Conservation (phyloP, 1,140 invertebrate species). For the Apis mellifera region DNA sequence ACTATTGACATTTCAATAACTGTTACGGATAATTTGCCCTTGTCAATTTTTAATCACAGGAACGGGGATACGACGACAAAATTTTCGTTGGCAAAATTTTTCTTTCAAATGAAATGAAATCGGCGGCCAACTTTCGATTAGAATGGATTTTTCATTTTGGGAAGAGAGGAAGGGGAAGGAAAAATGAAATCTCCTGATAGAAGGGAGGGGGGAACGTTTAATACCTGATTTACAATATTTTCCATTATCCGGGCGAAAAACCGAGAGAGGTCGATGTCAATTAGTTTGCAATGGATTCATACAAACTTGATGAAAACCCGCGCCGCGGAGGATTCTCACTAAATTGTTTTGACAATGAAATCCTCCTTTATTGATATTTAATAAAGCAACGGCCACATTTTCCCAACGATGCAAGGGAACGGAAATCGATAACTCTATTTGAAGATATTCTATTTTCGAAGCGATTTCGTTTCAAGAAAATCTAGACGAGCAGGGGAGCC, state of each 20-base stretch:
- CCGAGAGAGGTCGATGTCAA: slow-evolving; percentile 5
- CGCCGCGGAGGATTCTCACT: neutral
- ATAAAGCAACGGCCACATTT: slow-evolving; percentile 3
- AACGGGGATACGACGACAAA: neutral
- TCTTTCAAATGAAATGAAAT: no score
- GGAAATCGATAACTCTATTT: neutral
- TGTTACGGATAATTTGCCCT: neutral
- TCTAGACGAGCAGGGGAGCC: no score
- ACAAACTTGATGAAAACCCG: slow-evolving; percentile 26
- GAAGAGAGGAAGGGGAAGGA: no score
- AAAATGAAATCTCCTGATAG: neutral
- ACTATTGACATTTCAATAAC: slow-evolving; percentile 48
- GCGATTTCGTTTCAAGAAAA: neutral
- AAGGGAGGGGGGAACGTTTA: neutral
- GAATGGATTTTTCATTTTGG: no score
- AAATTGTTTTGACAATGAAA: slow-evolving; percentile 34
- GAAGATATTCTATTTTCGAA: neutral
- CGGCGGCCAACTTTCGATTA: no score
- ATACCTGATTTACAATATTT: neutral
- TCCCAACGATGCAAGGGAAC: neutral
- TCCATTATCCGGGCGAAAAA: slow-evolving; percentile 28
- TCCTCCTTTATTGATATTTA: slow-evolving; percentile 29
- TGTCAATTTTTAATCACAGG: neutral
- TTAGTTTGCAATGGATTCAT: slow-evolving; percentile 13
- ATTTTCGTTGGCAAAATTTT: neutral